Evolutionary conservation across 92 coral and sea anemone genomes (phyloP).

Genomic region (Umimayanthus kanabou): DNA sequence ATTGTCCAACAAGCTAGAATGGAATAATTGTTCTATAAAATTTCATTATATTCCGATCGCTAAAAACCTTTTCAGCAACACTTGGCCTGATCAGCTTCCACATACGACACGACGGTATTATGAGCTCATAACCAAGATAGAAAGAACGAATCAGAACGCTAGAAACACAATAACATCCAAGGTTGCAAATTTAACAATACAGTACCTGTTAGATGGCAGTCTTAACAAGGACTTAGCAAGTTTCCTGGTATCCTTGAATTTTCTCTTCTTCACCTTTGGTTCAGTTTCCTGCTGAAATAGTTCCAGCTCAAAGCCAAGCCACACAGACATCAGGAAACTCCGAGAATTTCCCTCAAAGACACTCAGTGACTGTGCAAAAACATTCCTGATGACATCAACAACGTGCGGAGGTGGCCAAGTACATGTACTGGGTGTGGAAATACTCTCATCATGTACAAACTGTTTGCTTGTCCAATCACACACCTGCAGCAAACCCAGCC

Average conservation of each 20-base stretch:
- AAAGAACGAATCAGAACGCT: no score
- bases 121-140: no score
- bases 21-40: no score
- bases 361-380: constrained; percentile 78
- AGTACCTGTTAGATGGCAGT: constrained; percentile 76
- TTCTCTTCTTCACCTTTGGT: constrained; percentile 59
- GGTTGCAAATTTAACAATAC: not conserved
- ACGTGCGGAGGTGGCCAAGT: constrained; percentile 51
- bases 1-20: no score
- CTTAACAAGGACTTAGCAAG: constrained; percentile 84
- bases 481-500: constrained; percentile 57
- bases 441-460: not conserved
- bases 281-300: constrained; percentile 50
- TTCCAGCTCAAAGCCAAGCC: constrained; percentile 83
- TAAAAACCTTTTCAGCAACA: no score
- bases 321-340: constrained; percentile 61
- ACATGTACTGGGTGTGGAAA: constrained; percentile 4
- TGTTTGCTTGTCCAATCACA: constrained; percentile 41
- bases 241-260: constrained; percentile 76
- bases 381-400: constrained; percentile 59
- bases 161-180: no score
- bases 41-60: no score
- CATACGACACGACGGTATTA: no score
- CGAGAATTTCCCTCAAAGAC: constrained; percentile 63
- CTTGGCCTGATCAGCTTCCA: no score